A percentile compares a stretch with the other conserved stretches of the same genome.
Evolutionary conservation across 1,140 invertebrate species (phyloP).

Genomic region (Heliconius hewitsoni): DNA sequence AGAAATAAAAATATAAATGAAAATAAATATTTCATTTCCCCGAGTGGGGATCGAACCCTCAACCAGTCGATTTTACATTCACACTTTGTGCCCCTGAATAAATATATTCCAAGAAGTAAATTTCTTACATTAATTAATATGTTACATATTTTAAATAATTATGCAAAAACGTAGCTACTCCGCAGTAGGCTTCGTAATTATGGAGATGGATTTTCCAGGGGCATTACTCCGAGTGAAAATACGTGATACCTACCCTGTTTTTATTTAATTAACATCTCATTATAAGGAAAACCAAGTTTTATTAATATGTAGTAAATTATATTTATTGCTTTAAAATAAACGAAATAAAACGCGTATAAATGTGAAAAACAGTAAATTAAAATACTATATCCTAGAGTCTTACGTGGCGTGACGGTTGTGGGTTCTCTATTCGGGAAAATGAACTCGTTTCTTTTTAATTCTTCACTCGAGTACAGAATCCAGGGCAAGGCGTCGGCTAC

Average conservation of each 20-base stretch:
- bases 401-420: not conserved
- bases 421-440: not conserved
- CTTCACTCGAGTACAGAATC: no score
- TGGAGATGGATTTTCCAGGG: conserved; percentile 1
- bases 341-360: not conserved
- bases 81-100: no score
- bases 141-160: conserved; percentile 6
- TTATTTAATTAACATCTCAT: conserved; percentile 19
- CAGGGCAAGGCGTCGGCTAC: no score
- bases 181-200: not conserved
- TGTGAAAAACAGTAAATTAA: not conserved
- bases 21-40: no score
- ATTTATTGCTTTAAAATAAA: not conserved
- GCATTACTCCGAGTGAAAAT: not conserved
- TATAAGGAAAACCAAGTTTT: not conserved
- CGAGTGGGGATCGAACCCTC: no score
- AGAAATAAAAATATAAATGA: no score
- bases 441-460: no score
- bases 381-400: not conserved
- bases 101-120: not conserved
- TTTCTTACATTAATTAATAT: not conserved
- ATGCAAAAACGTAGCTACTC: not conserved
- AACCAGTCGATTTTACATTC: no score
- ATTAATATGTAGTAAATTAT: not conserved
- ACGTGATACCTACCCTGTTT: conserved; percentile 1